phyloP scores from a whole-genome alignment of 2,797 vertebrate genomes.

The Miichthys miiuy region DNA sequence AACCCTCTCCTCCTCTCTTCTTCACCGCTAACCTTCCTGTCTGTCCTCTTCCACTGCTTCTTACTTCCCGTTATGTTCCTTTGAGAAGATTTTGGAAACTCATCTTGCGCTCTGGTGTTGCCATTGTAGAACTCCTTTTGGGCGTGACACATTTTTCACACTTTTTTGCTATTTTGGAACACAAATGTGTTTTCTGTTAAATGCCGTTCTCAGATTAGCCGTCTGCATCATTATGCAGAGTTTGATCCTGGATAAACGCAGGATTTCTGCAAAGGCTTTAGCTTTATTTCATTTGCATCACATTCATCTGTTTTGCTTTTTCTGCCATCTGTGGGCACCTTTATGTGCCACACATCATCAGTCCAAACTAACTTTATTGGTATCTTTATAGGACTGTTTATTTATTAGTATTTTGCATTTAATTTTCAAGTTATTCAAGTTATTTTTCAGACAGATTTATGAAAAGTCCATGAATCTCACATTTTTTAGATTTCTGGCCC shows the following conservation, averaged over 20 bases:
- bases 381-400: background rate
- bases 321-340: background rate
- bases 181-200: background rate
- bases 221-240: background rate
- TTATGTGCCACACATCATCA: background rate
- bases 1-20: conserved; percentile 50
- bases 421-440: too few species aligned
- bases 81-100: background rate
- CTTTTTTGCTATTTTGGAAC: background rate
- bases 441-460: background rate
- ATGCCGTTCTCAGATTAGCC: background rate
- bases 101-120: background rate
- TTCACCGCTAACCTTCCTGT: conserved; percentile 14
- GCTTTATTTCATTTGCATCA: background rate
- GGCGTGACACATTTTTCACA: background rate
- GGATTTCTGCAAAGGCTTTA: conserved; percentile 13
- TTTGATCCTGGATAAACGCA: background rate
- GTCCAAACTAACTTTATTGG: background rate
- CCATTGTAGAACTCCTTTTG: background rate
- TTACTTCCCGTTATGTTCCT: background rate
- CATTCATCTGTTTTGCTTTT: conserved; percentile 1
- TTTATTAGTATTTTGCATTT: background rate
- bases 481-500: background rate
- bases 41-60: background rate
- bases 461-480: background rate